Base-by-base conservation (phyloP, 2,888 invertebrate species). In the Brassicogethes aeneus region DNA sequence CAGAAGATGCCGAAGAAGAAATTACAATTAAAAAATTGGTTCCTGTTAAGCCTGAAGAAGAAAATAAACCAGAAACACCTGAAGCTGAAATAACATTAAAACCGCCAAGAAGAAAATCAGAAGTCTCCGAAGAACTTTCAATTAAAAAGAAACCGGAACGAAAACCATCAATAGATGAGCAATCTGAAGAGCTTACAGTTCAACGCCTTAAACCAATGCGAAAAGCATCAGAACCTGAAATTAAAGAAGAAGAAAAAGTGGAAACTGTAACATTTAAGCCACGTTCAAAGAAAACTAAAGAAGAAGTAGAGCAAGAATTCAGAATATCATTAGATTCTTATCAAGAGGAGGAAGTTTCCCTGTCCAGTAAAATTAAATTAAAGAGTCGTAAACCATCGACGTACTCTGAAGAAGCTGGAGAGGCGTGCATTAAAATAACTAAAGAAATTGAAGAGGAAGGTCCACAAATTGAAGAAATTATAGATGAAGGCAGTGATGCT, bases 301-400 rank as follows among this genome's bases (percentile, higher is more conserved):
- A 89, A 71, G 85, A 88, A 55, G 85, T 90, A 10, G 89, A 90
- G 60, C 90, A 90, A 70, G 90, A 90, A 68, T 90, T 90, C 62
- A 88, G 84, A 65, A 88, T 90, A 50, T 83, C 85, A 8, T 68
- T 89, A 45, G 85, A 89, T 66, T 84, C 85, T 0, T 89, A 89
- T 61, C 87, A 86, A 30, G 89, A 88, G 69, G 89, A 89, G 71
- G 87, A 89, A 69, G 83, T 89, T 52, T 85, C 86, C 5, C 83
- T 89, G 82, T 81, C 85, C 2, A 85, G 86, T 42, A 88, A 85
- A 66, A 81, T 89, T 1, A 85, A 83, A 66, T 57, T 89, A 3
- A 86, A 83, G 62, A 85, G 83, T 56, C 79, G 75, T 40, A 79
- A 79, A 48, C 80, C 80, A 39, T 77, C 79, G 42, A 85, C 85